Percentiles rank a stretch among this genome's conserved stretches.
phyloP scores from a whole-genome alignment of 2,113 vertebrate species.

The Dipodomys ordii region DNA sequence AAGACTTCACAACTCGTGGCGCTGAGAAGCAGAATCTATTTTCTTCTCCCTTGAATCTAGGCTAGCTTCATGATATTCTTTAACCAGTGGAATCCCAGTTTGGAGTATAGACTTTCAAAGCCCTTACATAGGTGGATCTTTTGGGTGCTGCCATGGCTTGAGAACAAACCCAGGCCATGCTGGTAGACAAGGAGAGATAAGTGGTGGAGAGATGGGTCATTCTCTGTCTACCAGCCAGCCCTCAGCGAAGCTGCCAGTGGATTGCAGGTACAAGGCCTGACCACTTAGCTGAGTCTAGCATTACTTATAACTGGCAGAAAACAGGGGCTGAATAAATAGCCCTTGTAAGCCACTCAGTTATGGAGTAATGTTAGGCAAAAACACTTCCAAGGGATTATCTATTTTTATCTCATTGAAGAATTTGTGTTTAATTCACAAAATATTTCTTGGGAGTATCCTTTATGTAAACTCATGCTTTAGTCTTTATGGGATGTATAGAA shows the following conservation, averaged over 20 bases:
- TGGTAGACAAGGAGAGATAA: background rate
- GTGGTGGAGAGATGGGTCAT: background rate
- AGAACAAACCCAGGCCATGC: background rate
- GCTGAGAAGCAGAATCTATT: background rate
- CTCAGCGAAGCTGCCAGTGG: background rate
- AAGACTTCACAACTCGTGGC: background rate
- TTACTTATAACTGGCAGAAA: background rate
- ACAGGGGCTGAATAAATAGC: background rate
- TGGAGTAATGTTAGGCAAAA: background rate
- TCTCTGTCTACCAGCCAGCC: background rate
- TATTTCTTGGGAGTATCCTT: background rate
- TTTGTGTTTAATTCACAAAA: background rate
- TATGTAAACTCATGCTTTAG: background rate
- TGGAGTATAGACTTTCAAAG: background rate
- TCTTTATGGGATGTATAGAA: background rate
- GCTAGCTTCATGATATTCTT: background rate
- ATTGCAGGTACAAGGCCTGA: background rate
- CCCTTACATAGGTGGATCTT: background rate
- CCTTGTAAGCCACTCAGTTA: background rate
- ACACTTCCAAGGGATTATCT: background rate
- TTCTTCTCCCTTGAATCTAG: background rate
- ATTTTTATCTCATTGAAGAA: slow-evolving; percentile 32
- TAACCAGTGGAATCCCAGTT: background rate
- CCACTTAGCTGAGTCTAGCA: background rate
- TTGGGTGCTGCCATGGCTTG: background rate